Base-by-base conservation (phyloP, 2,113 vertebrate species). In the Emberiza fucata region DNA sequence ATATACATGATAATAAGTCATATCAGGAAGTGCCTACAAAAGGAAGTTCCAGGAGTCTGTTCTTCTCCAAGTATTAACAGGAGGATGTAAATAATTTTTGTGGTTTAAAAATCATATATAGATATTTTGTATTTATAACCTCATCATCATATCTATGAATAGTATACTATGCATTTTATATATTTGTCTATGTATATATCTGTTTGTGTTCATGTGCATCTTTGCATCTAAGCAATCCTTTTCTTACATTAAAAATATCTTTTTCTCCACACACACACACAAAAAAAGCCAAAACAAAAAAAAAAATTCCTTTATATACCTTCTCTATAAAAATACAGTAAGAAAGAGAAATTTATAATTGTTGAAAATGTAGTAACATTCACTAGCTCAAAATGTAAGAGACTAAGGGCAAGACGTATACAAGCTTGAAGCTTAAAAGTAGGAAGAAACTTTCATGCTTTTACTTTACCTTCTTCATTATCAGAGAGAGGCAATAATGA, bases 221-320 rank as follows among this genome's bases (percentile, higher is more conserved):
- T 77, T 61, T 48, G 14, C 8, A 66, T 76, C 23, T 35, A 68
- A 50, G 8, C 1, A 23, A 53, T 66, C 12, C 29, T 70, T 92
- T 8, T 54, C 75, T 77, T 81, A 29, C 2, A 27, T 63, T 59
- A 45, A 82, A 88, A 89, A 29, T 45, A 35, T 3, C 3, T 59
- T 65, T 73, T 81, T 83, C 8, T 86, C 11, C 9, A 39, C 2
- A 75, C 31, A 42, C 8, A 48, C 37, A 37, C 37, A 37, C 37
- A 35, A 59, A 7, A 40, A 64, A 8, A 33, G 22, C 9, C 4
- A 31, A 50, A 70, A 39, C 3, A 53, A 14, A 28, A 24, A 7
- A 24, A 7, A 0, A 39, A 69, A 69, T 31, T 4, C 4, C 1
- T 56, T 87, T 68, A 31, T 2, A 29, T 33, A 35, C 3, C 3